phyloP scores from a whole-genome alignment of 2,113 vertebrate genomes.

The Chamaea fasciata region DNA sequence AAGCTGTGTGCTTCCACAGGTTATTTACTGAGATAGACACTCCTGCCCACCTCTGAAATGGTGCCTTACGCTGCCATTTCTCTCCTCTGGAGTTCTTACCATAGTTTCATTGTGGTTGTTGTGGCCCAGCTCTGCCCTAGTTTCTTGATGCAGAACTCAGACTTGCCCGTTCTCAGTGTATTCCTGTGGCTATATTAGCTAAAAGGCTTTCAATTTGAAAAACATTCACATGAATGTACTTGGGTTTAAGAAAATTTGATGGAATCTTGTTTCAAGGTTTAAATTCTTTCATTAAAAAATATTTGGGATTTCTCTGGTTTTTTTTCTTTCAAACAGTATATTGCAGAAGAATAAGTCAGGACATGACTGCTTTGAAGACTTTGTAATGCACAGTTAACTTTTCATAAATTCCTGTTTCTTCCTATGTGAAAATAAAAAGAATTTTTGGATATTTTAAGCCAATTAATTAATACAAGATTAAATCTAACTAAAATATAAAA shows the following conservation, averaged over 20 bases:
- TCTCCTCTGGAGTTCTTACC: background rate
- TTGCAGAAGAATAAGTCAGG: background rate
- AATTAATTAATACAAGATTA: background rate
- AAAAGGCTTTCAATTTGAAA: background rate
- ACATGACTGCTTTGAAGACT: background rate
- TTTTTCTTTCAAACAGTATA: background rate
- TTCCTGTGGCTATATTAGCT: background rate
- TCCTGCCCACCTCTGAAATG: background rate
- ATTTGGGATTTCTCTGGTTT: background rate
- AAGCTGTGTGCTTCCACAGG: background rate
- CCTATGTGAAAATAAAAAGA: background rate
- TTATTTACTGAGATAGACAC: background rate
- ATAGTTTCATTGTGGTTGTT: rapidly evolving
- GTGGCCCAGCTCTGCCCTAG: background rate
- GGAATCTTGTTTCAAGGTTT: background rate
- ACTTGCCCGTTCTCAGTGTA: rapidly evolving
- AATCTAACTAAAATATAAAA: background rate
- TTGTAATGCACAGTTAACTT: background rate
- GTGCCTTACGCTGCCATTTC: background rate
- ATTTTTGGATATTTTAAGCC: background rate
- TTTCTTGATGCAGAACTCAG: background rate
- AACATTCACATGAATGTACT: background rate
- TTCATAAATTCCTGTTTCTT: background rate
- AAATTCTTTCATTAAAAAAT: background rate
- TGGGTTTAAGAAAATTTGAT: background rate